Conservation (phyloP, 2,113 vertebrate species). For the Epinephelus fuscoguttatus region DNA sequence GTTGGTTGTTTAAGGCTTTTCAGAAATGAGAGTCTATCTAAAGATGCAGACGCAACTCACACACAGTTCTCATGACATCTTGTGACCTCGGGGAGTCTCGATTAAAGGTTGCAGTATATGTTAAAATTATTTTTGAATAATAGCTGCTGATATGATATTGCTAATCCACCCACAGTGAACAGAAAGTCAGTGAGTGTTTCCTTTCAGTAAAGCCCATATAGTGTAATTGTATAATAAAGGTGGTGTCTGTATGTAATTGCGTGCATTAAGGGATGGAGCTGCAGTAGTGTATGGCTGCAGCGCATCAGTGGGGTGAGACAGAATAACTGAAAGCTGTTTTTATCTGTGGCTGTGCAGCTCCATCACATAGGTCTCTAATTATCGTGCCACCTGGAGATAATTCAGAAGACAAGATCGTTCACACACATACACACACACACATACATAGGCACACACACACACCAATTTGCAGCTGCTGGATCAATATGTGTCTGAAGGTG, state of each 20-base stretch:
- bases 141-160: neutral
- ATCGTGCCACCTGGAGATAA: constrained; percentile 65
- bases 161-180: constrained; percentile 2
- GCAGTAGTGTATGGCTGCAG: constrained; percentile 5
- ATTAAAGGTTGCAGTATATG: neutral
- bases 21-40: constrained; percentile 19
- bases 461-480: constrained; percentile 23
- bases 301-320: constrained; percentile 20
- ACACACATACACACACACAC: neutral
- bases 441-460: constrained; percentile 11
- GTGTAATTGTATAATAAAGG: constrained; percentile 41
- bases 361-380: constrained; percentile 60
- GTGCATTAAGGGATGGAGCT: constrained; percentile 20
- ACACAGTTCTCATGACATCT: neutral
- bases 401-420: constrained; percentile 41
- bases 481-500: constrained; percentile 58
- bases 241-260: constrained; percentile 28
- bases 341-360: constrained; percentile 62
- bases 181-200: constrained; percentile 11
- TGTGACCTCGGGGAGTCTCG: neutral
- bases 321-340: constrained; percentile 68
- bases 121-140: constrained; percentile 5
- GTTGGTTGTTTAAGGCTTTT: constrained; percentile 3
- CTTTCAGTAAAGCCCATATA: constrained; percentile 9
- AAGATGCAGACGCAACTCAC: neutral